A percentile compares a stretch with the other conserved stretches of the same genome.
Evolutionary conservation across 2,113 vertebrate genomes (phyloP).

Genomic region (Tragelaphus strepsiceros): DNA sequence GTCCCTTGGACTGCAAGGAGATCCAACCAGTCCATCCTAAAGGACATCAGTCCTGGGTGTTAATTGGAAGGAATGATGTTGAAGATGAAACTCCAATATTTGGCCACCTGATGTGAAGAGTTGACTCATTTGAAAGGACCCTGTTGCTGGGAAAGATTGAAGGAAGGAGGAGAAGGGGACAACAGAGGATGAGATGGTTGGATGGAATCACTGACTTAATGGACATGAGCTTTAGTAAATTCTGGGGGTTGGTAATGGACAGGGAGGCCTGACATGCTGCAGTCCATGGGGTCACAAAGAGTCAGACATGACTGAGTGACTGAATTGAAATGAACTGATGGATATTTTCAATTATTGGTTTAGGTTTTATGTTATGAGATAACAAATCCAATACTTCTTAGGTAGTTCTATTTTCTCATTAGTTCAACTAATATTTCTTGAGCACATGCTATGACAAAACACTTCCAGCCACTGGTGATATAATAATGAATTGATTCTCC

Average conservation of each 20-base stretch:
- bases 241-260: not conserved
- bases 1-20: not conserved
- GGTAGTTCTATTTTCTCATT: not conserved
- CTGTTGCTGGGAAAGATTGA: not conserved
- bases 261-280: not conserved
- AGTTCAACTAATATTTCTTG: not conserved
- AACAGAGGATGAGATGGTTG: not conserved
- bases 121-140: not conserved
- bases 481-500: not conserved
- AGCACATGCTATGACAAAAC: not conserved
- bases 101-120: not conserved
- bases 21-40: not conserved
- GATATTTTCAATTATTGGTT: not conserved
- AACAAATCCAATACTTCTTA: not conserved
- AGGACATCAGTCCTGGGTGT: not conserved
- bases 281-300: not conserved
- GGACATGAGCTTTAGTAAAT: not conserved
- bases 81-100: not conserved
- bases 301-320: not conserved
- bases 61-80: not conserved
- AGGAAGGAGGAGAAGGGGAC: not conserved
- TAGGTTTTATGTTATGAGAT: not conserved
- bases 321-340: not conserved
- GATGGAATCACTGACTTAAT: not conserved
- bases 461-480: not conserved